These are phyloP conservation scores for Amyelois transitella DNA, from an alignment of 1,140 invertebrate species.

Conservation along the genomic window DNA sequence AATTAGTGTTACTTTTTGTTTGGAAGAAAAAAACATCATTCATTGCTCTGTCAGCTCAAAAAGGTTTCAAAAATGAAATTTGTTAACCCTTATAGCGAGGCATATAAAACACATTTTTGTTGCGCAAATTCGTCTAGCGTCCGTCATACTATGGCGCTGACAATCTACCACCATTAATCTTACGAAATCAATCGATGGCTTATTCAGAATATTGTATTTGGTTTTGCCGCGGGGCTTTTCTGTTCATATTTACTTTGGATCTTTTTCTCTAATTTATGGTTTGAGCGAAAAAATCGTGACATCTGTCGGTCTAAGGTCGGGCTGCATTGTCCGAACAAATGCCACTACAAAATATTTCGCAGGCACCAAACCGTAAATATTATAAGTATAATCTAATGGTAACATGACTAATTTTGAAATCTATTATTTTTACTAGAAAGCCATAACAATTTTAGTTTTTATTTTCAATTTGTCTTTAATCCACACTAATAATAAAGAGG, in stretches of 20 bases:
- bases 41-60: conserved; percentile 50
- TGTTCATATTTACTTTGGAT: conserved; percentile 65
- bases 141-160: conserved; percentile 68
- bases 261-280: conserved; percentile 66
- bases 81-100: conserved; percentile 44
- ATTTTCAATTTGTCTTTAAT: background rate
- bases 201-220: conserved; percentile 73
- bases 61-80: conserved; percentile 52
- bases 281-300: conserved; percentile 33
- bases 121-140: conserved; percentile 38
- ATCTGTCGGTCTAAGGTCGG: conserved; percentile 42
- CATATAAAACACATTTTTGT: conserved; percentile 53
- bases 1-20: conserved; percentile 11
- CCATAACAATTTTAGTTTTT: background rate
- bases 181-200: conserved; percentile 73
- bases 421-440: too few species aligned
- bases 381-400: background rate
- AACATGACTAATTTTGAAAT: too few species aligned
- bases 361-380: background rate
- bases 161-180: conserved; percentile 72
- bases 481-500: too few species aligned
- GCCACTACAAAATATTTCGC: background rate
- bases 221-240: conserved; percentile 61
- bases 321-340: background rate
- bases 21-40: conserved; percentile 37